phyloP scores from a whole-genome alignment of 2,888 invertebrate species.

The Pristionchus arcanus region DNA sequence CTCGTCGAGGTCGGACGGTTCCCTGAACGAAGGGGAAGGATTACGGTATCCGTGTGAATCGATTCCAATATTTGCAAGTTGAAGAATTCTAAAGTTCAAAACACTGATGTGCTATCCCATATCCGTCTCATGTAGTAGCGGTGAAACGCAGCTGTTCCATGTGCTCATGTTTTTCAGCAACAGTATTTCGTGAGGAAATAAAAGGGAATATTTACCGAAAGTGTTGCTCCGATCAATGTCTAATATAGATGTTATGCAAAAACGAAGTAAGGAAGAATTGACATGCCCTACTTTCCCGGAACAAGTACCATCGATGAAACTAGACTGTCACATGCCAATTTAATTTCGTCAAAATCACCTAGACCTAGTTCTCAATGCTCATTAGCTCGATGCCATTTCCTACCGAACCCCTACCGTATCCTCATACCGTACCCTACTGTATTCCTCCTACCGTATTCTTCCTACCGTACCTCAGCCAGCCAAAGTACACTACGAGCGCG shows the following conservation, averaged over 20 bases:
- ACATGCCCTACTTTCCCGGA: not conserved
- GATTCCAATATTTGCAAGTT: too few species aligned
- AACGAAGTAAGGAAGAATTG: too few species aligned
- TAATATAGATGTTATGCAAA: too few species aligned
- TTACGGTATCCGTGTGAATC: not conserved
- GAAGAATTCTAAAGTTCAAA: too few species aligned
- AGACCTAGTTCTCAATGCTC: not conserved
- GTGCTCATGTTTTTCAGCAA: too few species aligned
- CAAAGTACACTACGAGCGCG: slow-evolving; percentile 71
- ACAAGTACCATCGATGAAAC: not conserved
- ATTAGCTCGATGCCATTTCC: not conserved
- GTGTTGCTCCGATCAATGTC: too few species aligned
- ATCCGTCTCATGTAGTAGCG: too few species aligned
- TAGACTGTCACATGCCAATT: not conserved
- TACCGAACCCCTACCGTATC: slow-evolving; percentile 19
- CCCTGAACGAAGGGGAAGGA: slow-evolving; percentile 58
- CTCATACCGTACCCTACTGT: not conserved
- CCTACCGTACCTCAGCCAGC: slow-evolving; percentile 66
- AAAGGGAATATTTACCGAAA: too few species aligned
- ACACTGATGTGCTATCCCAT: too few species aligned
- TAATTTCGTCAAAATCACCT: not conserved
- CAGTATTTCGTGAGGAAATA: too few species aligned
- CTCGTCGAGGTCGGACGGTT: slow-evolving; percentile 74
- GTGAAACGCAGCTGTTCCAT: too few species aligned
- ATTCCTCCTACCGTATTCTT: too few species aligned